A percentile compares a stretch with the other conserved stretches of the same genome.
Evolutionary conservation across 2,113 vertebrate genomes (phyloP).

Genomic region (Talpa occidentalis): DNA sequence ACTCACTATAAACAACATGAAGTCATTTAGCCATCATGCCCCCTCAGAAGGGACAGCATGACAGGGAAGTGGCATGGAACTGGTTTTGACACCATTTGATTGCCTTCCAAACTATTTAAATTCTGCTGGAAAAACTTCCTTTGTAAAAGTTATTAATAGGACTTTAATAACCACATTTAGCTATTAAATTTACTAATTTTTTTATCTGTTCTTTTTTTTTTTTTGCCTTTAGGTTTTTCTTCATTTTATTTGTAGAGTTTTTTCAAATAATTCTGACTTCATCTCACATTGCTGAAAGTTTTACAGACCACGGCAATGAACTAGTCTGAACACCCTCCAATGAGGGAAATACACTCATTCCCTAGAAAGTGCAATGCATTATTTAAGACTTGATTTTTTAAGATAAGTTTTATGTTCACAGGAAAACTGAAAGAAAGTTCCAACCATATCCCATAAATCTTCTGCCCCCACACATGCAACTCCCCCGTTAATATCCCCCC

Average conservation of each 20-base stretch:
- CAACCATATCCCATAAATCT: not conserved
- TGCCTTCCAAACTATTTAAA: not conserved
- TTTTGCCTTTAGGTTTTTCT: not conserved
- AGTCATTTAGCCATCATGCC: too few relatives aligned
- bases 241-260: conserved; percentile 12
- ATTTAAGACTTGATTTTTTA: not conserved
- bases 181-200: conserved; percentile 57
- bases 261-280: conserved; percentile 7
- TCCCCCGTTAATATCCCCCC: not conserved
- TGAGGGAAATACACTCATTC: not conserved
- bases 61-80: not conserved
- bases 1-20: not conserved
- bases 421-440: not conserved
- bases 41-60: fast-evolving
- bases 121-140: not conserved
- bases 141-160: not conserved
- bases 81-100: not conserved
- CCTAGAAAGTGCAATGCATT: not conserved
- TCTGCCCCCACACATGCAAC: not conserved
- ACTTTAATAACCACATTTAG: not conserved
- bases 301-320: not conserved
- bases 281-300: not conserved
- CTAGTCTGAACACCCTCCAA: not conserved
- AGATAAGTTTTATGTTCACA: not conserved
- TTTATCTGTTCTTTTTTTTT: conserved; percentile 3